A percentile compares a stretch with the other conserved stretches of the same genome.
Conservation (phyloP, 2,888 invertebrate species). For the Sclerodermus sp. region DNA sequence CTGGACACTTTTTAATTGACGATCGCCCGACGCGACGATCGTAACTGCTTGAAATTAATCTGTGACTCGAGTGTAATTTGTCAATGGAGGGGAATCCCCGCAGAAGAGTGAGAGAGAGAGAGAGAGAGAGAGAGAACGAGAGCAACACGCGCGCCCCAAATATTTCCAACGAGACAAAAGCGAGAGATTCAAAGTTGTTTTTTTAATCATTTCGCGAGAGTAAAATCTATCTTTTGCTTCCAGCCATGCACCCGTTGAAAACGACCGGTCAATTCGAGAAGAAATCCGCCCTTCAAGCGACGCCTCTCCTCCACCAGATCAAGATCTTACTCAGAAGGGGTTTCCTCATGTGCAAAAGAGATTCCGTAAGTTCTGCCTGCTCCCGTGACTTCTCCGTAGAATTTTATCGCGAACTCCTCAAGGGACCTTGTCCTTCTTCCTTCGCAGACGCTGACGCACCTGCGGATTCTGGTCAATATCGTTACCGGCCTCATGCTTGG, state of each 20-base stretch:
- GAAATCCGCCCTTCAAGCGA: slow-evolving; percentile 64
- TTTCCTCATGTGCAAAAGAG: slow-evolving; percentile 73
- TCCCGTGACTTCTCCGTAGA: no score
- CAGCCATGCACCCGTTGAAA: slow-evolving; percentile 33
- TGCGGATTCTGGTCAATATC: slow-evolving; percentile 74
- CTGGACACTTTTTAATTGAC: no score
- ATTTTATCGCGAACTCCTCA: no score
- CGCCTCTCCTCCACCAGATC: slow-evolving; percentile 72
- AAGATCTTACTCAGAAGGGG: slow-evolving; percentile 72
- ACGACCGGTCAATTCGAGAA: slow-evolving; percentile 10
- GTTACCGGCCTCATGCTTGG: slow-evolving; percentile 77
- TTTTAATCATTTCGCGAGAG: background rate
- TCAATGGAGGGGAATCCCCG: no score
- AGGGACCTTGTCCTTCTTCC: background rate
- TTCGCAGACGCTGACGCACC: slow-evolving; percentile 74
- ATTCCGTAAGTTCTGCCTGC: slow-evolving; percentile 63
- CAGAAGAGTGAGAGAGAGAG: no score
- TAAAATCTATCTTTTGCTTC: slow-evolving; percentile 6
- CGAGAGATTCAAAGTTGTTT: no score
- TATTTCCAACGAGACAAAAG: no score
- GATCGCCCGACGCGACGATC: background rate
- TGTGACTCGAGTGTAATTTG: no score
- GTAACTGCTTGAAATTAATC: background rate
- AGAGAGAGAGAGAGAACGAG: no score
- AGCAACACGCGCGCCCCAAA: no score